Evolutionary conservation across 1,140 invertebrate species (phyloP).

Genomic region (Drosophila nigromelanica): DNA sequence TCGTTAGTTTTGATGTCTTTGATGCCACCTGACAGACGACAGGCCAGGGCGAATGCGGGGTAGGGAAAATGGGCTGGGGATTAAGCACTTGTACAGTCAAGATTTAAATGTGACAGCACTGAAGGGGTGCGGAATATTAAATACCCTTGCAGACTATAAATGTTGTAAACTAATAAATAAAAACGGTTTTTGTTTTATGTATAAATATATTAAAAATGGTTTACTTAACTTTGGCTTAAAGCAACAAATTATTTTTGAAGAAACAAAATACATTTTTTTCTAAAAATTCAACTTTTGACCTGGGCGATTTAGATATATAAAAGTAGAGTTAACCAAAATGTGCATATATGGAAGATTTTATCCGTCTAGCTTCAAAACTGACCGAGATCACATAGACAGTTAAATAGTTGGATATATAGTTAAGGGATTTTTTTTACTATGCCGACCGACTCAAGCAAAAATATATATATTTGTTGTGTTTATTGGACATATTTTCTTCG

Average conservation of each 20-base stretch:
- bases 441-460: not conserved
- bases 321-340: not conserved
- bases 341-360: not conserved
- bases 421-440: not conserved
- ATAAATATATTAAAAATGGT: too few species aligned
- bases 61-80: slow-evolving; percentile 18
- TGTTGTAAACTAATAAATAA: not conserved
- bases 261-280: too few species aligned
- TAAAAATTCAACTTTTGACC: too few species aligned
- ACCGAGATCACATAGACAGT: not conserved
- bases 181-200: too few species aligned
- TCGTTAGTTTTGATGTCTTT: slow-evolving; percentile 80
- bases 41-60: not conserved
- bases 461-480: not conserved
- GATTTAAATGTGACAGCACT: slow-evolving; percentile 58
- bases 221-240: too few species aligned
- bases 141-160: not conserved
- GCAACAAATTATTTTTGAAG: too few species aligned
- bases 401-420: not conserved
- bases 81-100: slow-evolving; percentile 10
- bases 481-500: not conserved
- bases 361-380: not conserved
- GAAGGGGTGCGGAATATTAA: not conserved
- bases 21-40: slow-evolving; percentile 57
- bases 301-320: not conserved